Evolutionary conservation across 2,797 vertebrate genomes (phyloP), one percentile per base, ranked within the genome.

Genomic region (Centroberyx gerrardi): DNA sequence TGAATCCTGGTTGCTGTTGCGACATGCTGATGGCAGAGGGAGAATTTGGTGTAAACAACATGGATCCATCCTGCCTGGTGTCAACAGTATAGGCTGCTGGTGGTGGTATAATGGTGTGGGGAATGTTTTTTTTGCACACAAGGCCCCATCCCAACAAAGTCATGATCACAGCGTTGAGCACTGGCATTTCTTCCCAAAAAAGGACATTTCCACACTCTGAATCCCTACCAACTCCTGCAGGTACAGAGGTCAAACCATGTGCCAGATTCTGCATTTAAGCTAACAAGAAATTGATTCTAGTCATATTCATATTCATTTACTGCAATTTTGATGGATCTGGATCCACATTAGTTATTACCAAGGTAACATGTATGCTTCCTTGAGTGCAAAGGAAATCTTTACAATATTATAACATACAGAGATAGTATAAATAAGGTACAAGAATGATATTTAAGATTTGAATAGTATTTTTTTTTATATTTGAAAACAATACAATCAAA

Each of bases 181-280:
- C 15, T 53, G 48, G 4, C 52, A 2, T 13, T 27, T 40, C 59
- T 15, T 31, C 36, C 17, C 29, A 62, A 75, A 73, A 40, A 40
- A 66, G 4, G 6, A 38, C 9, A 36, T 17, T 48, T 27, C 77
- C 68, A 69, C 33, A 44, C 28, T 66, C 61, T 74, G 68, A 85
- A 80, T 78, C 63, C 78, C 74, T 83, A 85, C 80, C 75, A 80
- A 84, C 70, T 85, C 87, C 71, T 78, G 55, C 28, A 52, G 74
- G 83, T 58, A 62, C 51, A 40, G 67, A 68, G 84, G 76, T 85
- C 78, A 62, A 74, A 62, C 65, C 65, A 59, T 70, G 68, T 15
- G 68, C 53, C 31, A 33, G 59, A 63, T 27, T 33, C 72, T 74
- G 62, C 72, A 56, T 84, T 74, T 81, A 75, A 83, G 77, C 67